Evolutionary conservation across 2,797 vertebrate genomes (phyloP), one percentile per base, ranked within the genome.

Genomic region (Bovichtus diacanthus): DNA sequence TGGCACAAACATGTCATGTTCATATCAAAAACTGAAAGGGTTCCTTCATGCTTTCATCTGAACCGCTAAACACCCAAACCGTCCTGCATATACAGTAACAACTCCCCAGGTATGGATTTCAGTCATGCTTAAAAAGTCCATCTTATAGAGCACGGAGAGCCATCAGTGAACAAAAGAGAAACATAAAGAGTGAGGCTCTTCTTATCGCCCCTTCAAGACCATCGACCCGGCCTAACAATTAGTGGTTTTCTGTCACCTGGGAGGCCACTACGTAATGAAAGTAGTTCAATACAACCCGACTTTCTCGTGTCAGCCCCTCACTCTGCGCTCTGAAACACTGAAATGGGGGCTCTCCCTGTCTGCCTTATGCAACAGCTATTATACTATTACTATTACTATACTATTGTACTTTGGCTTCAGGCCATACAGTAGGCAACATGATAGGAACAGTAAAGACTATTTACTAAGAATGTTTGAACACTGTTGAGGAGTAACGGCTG

Each of bases 231-330:
- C 29, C 34, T 58, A 61, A 72, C 76, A 82, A 77, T 69, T 83
- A 68, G 68, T 76, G 80, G 68, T 68, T 84, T 86, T 84, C 46
- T 85, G 80, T 84, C 83, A 74, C 60, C 56, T 69, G 73, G 58
- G 82, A 82, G 61, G 54, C 53, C 61, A 19, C 38, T 29, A 41
- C 13, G 13, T 72, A 78, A 84, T 63, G 43, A 80, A 69, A 61
- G 78, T 85, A 87, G 90, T 81, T 72, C 71, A 82, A 88, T 81
- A 80, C 77, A 75, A 66, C 76, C 47, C 80, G 54, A 89, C 82
- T 84, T 82, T 83, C 70, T 70, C 53, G 54, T 77, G 73, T 84
- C 76, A 68, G 65, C 73, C 63, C 50, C 63, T 82, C 68, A 75
- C 46, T 73, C 39, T 66, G 29, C 39, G 53, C 64, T 78, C 49